Conservation (phyloP, 1,140 invertebrate species). For the Phenacoccus solenopsis region DNA sequence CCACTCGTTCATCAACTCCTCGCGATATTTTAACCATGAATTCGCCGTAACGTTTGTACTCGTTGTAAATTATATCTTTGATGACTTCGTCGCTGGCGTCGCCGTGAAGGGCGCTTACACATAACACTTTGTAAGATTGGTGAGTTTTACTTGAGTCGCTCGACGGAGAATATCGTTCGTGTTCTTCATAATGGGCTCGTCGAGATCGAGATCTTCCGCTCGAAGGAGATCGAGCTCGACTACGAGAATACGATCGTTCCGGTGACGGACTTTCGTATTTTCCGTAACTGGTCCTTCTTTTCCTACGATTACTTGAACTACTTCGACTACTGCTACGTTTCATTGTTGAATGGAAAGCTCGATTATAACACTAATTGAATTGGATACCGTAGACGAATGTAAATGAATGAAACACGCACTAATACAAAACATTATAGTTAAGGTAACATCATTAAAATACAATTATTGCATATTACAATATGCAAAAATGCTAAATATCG, state of each 20-base stretch:
- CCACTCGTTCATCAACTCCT: conserved; percentile 78
- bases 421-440: neutral
- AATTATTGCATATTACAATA: neutral
- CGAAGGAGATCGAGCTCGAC: conserved; percentile 39
- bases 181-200: conserved; percentile 60
- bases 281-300: neutral
- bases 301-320: neutral
- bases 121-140: conserved; percentile 77
- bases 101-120: conserved; percentile 79
- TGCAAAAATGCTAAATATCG: too few species aligned
- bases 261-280: conserved; percentile 59
- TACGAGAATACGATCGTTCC: conserved; percentile 47
- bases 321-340: conserved; percentile 5
- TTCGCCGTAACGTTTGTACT: conserved; percentile 92
- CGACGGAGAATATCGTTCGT: conserved; percentile 51
- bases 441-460: neutral
- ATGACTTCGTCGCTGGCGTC: conserved; percentile 86
- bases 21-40: conserved; percentile 84
- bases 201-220: conserved; percentile 49
- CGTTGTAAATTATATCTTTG: conserved; percentile 79
- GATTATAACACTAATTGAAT: neutral
- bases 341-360: neutral
- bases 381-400: neutral
- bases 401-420: neutral
- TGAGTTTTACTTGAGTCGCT: conserved; percentile 47